Percentiles rank a stretch among this genome's conserved stretches.
Evolutionary conservation across 1,140 invertebrate genomes (phyloP).

Genomic region (Hylyphantes graminicola): DNA sequence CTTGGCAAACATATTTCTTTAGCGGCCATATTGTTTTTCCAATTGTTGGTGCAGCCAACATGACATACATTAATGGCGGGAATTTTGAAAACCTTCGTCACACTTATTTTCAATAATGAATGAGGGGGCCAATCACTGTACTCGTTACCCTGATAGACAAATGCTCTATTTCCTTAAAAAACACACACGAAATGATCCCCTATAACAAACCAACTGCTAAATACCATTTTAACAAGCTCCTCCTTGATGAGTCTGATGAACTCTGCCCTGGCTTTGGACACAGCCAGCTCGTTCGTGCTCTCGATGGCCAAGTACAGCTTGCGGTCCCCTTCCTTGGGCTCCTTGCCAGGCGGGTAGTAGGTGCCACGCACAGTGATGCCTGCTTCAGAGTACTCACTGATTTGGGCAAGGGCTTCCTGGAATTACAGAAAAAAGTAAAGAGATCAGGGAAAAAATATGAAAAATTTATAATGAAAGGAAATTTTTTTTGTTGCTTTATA

Average conservation of each 20-base stretch:
- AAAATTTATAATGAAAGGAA: no score
- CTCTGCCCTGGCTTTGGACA: constrained; percentile 98
- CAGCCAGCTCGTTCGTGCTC: constrained; percentile 95
- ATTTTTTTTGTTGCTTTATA: no score
- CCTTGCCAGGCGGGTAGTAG: constrained; percentile 90
- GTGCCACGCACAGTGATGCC: constrained; percentile 99
- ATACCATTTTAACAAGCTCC: constrained; percentile 92
- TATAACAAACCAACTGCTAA: constrained; percentile 64
- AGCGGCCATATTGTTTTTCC: no score
- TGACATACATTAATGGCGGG: no score
- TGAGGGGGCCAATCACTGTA: no score
- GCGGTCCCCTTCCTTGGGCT: constrained; percentile 86
- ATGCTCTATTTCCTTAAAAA: no score
- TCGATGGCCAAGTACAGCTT: constrained; percentile 99
- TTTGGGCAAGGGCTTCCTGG: constrained; percentile 95
- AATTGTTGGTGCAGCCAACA: no score
- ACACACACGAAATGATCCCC: no score
- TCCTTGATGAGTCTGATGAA: constrained; percentile 98
- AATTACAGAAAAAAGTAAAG: background rate
- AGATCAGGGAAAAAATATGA: background rate
- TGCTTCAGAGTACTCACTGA: constrained; percentile 98
- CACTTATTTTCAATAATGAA: no score
- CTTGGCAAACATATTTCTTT: no score
- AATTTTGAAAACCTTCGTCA: no score
- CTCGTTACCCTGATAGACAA: no score